These are phyloP conservation scores for Morbakka virulenta DNA, from an alignment of 30 jellyfish, hydroid and myxozoan genomes.

Conservation along the genomic window DNA sequence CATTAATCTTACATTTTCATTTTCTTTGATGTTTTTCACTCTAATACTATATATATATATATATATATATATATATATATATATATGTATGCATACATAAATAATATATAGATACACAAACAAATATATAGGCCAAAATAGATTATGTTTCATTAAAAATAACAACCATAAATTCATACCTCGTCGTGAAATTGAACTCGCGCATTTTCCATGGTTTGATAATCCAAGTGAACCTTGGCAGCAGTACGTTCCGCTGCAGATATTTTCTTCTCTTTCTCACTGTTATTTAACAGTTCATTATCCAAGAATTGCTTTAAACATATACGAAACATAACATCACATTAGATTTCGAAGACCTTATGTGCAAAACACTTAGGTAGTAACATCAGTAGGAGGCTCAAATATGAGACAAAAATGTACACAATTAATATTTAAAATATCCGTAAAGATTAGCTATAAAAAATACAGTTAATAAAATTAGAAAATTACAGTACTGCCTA, in stretches of 20 bases:
- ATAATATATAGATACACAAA: too few relatives aligned
- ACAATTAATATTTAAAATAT: not conserved
- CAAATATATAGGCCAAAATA: not conserved
- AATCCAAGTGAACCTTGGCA: slow-evolving; percentile 77
- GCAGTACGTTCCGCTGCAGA: slow-evolving; percentile 85
- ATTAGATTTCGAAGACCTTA: not conserved
- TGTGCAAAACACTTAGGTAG: not conserved
- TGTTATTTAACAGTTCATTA: slow-evolving; percentile 81
- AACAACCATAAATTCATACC: slow-evolving; percentile 65
- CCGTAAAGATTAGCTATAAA: too few relatives aligned
- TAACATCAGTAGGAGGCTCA: not conserved
- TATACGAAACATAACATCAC: too few relatives aligned
- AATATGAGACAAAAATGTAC: not conserved
- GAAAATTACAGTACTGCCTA: too few relatives aligned
- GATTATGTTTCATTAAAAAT: too few relatives aligned
- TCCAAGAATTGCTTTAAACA: slow-evolving; percentile 84
- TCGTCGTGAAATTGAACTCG: slow-evolving; percentile 92
- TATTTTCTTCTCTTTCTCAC: slow-evolving; percentile 94
- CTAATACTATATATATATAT: too few relatives aligned
- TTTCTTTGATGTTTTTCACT: too few relatives aligned
- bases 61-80: too few relatives aligned
- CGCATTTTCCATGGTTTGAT: slow-evolving; percentile 81
- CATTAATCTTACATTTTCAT: too few relatives aligned
- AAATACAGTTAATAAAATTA: too few relatives aligned
- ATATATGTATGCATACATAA: too few relatives aligned